phyloP scores from a whole-genome alignment of 2,797 vertebrate species.

The Gymnodraco acuticeps region DNA sequence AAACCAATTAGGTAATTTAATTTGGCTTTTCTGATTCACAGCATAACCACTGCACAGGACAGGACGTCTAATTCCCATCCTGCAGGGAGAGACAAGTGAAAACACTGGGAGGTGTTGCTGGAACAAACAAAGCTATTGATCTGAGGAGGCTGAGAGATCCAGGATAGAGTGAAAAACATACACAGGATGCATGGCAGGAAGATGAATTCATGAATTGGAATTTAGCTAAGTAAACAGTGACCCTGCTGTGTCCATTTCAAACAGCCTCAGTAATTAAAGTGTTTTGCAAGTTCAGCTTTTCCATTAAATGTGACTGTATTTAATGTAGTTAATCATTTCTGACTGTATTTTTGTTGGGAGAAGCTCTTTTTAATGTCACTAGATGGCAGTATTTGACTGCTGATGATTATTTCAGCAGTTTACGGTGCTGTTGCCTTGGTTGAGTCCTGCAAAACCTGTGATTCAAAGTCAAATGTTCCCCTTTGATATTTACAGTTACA shows the following conservation, averaged over 20 bases:
- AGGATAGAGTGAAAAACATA: slow-evolving; percentile 24
- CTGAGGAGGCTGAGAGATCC: slow-evolving; percentile 30
- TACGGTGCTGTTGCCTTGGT: not conserved
- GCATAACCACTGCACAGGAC: slow-evolving; percentile 65
- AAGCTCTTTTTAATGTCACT: slow-evolving; percentile 44
- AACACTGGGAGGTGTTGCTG: slow-evolving; percentile 70
- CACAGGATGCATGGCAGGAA: slow-evolving; percentile 20
- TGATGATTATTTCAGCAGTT: slow-evolving; percentile 39
- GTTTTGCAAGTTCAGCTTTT: slow-evolving; percentile 31
- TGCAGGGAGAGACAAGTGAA: slow-evolving; percentile 75
- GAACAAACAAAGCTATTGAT: slow-evolving; percentile 81
- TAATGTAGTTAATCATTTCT: not conserved
- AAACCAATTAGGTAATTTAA: slow-evolving; percentile 87
- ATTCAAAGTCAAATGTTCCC: slow-evolving; percentile 56
- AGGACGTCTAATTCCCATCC: slow-evolving; percentile 75
- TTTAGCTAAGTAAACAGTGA: slow-evolving; percentile 11
- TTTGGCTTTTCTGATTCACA: slow-evolving; percentile 82
- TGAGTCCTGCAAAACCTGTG: slow-evolving; percentile 29
- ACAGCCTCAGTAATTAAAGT: slow-evolving; percentile 27
- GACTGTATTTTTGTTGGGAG: not conserved
- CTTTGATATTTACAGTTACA: slow-evolving; percentile 35
- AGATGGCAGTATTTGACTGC: slow-evolving; percentile 73
- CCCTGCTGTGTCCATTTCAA: slow-evolving; percentile 44
- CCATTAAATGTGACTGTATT: slow-evolving; percentile 1
- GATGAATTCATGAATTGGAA: slow-evolving; percentile 28